A percentile compares a stretch with the other conserved stretches of the same genome.
Evolutionary conservation across 64 coral and sea anemone genomes (phyloP).

Genomic region (Stichodactyla mertensii): DNA sequence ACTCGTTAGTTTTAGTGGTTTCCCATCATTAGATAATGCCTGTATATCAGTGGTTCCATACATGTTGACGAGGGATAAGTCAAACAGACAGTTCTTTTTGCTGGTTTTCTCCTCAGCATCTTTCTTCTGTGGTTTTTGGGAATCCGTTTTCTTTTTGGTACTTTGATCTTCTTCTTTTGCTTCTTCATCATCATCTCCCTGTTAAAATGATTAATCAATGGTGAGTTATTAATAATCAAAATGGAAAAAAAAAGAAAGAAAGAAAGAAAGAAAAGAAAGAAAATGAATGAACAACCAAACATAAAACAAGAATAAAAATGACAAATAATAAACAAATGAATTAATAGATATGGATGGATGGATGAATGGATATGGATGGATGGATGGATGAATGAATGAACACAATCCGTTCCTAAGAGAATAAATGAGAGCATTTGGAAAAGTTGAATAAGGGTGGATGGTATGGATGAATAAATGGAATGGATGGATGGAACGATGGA

Average conservation of each 20-base stretch:
- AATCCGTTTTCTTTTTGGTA: neutral
- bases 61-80: slow-evolving; percentile 74
- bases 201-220: neutral
- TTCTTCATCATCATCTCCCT: slow-evolving; percentile 57
- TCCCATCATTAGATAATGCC: slow-evolving; percentile 57
- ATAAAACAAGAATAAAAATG: too few species aligned
- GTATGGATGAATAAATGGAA: neutral
- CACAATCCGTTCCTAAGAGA: neutral
- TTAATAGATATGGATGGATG: neutral
- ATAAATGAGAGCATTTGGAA: neutral
- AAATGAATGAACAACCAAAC: too few species aligned
- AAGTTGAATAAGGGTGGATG: too few species aligned
- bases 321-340: too few species aligned
- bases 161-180: slow-evolving; percentile 16
- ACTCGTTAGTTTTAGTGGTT: slow-evolving; percentile 74
- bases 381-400: neutral
- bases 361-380: neutral
- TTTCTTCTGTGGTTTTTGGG: slow-evolving; percentile 17
- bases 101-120: slow-evolving; percentile 6
- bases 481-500: neutral
- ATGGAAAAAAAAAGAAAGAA: too few species aligned
- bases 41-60: slow-evolving; percentile 92
- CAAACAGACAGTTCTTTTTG: slow-evolving; percentile 64
- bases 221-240: neutral
- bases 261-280: too few species aligned